Evolutionary conservation across 2,888 invertebrate species (phyloP).

Genomic region (Leptopilina drosophilae): DNA sequence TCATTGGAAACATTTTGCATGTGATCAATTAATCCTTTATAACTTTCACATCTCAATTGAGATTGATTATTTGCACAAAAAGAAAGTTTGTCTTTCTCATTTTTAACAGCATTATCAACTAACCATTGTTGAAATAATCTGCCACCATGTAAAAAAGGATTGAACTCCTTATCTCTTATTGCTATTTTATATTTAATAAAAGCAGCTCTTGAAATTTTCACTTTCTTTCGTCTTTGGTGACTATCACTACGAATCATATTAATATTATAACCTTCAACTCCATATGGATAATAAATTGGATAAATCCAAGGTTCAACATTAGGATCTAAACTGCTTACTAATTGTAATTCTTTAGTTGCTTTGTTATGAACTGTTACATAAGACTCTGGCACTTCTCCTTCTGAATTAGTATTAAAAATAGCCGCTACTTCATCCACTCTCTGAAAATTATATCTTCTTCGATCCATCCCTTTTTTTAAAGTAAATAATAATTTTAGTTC

Average conservation of each 20-base stretch:
- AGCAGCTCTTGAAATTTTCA: constrained; percentile 22
- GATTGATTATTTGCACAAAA: constrained; percentile 47
- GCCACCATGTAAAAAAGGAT: constrained; percentile 14
- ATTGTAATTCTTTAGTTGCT: constrained; percentile 46
- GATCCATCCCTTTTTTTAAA: constrained; percentile 52
- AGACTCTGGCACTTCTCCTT: constrained; percentile 56
- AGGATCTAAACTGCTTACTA: constrained; percentile 51
- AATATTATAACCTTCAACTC: constrained; percentile 1
- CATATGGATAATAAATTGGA: constrained; percentile 46
- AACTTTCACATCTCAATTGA: constrained; percentile 50
- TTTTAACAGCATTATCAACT: constrained; percentile 55
- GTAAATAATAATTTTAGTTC: constrained; percentile 51
- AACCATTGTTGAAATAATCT: constrained; percentile 53
- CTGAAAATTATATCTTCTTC: constrained; percentile 49
- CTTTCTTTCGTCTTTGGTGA: constrained; percentile 45
- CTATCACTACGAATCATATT: no score
- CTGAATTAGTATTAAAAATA: constrained; percentile 52
- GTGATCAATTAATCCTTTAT: constrained; percentile 61
- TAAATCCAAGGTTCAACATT: constrained; percentile 35
- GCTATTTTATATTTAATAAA: constrained; percentile 41
- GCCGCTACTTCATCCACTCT: constrained; percentile 51
- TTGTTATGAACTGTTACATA: constrained; percentile 50
- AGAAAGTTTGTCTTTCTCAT: constrained; percentile 60
- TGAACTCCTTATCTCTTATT: constrained; percentile 35
- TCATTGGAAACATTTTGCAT: constrained; percentile 57